Evolutionary conservation across 2,888 invertebrate species (phyloP).

Genomic region (Malacosoma neustria): DNA sequence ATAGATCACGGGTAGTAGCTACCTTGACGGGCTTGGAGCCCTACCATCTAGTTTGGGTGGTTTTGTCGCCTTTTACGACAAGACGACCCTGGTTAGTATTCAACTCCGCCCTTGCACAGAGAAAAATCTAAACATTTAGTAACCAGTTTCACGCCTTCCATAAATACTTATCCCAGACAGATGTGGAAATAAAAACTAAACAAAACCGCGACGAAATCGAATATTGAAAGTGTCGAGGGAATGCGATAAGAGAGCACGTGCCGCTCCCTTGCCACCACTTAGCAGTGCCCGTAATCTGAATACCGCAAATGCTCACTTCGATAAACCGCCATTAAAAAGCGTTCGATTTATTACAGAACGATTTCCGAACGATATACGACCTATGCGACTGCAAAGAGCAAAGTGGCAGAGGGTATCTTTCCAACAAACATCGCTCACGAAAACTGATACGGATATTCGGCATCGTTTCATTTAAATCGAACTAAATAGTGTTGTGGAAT

Average conservation of each 20-base stretch:
- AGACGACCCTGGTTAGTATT: no score
- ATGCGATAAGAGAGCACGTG: slow-evolving; percentile 67
- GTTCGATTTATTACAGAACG: slow-evolving; percentile 72
- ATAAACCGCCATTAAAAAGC: slow-evolving; percentile 74
- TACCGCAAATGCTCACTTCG: slow-evolving; percentile 68
- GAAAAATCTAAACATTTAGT: no score
- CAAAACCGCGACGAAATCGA: slow-evolving; percentile 60
- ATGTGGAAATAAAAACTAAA: slow-evolving; percentile 21
- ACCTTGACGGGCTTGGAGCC: no score
- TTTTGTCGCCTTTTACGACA: no score
- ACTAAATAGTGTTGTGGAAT: no score
- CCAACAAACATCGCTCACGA: no score
- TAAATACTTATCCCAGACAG: slow-evolving; percentile 1
- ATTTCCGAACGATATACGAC: slow-evolving; percentile 58
- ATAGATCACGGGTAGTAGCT: no score
- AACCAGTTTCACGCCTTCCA: no score
- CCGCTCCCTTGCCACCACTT: slow-evolving; percentile 65
- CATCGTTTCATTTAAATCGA: no score
- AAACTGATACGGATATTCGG: no score
- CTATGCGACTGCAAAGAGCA: slow-evolving; percentile 1
- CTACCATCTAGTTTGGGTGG: no score
- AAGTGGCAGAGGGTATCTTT: slow-evolving; percentile 10
- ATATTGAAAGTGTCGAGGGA: slow-evolving; percentile 73
- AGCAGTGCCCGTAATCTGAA: slow-evolving; percentile 65
- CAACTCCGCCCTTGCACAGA: no score